Evolutionary conservation across 2,797 vertebrate species (phyloP).

Genomic region (Streptopelia turtur): DNA sequence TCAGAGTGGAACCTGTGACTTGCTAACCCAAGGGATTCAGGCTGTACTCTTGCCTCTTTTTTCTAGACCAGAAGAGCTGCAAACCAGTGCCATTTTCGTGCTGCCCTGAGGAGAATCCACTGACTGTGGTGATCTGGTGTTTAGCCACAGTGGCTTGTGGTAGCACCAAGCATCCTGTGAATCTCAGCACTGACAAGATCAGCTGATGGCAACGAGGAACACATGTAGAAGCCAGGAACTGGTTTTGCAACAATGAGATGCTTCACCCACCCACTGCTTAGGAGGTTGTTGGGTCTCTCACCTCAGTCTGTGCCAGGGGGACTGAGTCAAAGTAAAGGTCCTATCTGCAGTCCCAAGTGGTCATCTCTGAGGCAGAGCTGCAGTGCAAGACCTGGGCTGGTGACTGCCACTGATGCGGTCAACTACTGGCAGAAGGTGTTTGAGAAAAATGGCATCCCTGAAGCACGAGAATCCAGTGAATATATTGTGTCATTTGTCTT

Average conservation of each 20-base stretch:
- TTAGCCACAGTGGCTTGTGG: neutral
- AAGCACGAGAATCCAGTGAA: conserved; percentile 87
- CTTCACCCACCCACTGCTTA: neutral
- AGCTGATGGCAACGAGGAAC: neutral
- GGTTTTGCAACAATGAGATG: neutral
- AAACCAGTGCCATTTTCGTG: neutral
- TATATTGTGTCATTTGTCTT: conserved; percentile 94
- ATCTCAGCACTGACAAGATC: neutral
- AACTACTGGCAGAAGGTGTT: conserved; percentile 84
- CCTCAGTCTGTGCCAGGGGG: neutral
- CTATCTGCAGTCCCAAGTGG: neutral
- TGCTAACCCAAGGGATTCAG: neutral
- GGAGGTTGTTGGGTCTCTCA: neutral
- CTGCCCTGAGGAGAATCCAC: neutral
- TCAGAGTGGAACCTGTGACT: neutral
- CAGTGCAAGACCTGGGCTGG: neutral
- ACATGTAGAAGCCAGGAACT: neutral
- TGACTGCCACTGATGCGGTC: conserved; percentile 56
- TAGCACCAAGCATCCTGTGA: neutral
- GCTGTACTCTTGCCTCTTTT: neutral
- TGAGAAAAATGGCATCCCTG: conserved; percentile 81
- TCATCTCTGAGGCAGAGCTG: neutral
- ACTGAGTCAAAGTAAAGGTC: neutral
- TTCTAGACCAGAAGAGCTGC: neutral
- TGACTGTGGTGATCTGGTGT: neutral